Percentiles rank a stretch among this genome's conserved stretches.
Conservation (phyloP, 2,113 vertebrate species). For the Sialia sialis region DNA sequence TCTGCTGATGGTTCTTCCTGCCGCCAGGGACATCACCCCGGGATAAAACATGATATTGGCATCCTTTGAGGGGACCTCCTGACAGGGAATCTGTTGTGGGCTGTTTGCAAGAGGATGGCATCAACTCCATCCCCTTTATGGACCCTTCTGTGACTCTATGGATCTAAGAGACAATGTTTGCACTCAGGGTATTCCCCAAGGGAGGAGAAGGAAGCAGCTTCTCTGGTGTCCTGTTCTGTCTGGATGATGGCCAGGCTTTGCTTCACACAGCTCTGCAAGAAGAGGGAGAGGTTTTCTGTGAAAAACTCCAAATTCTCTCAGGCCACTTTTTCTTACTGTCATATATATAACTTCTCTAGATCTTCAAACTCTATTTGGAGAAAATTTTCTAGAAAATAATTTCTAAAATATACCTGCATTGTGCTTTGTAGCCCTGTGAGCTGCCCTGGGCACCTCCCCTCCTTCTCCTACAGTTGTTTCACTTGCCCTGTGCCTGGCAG, state of each 20-base stretch:
- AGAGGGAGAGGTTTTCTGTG: conserved; percentile 75
- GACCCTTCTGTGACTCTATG: background rate
- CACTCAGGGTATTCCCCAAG: background rate
- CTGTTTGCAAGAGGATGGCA: conserved; percentile 60
- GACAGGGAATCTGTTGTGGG: conserved; percentile 1
- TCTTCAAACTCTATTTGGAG: conserved; percentile 77
- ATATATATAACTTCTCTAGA: conserved; percentile 73
- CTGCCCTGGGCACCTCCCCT: conserved; percentile 38
- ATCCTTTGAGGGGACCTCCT: conserved; percentile 61
- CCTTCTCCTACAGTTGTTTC: conserved; percentile 64
- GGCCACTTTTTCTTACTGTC: conserved; percentile 79
- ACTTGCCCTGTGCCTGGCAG: conserved; percentile 43
- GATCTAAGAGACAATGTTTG: background rate
- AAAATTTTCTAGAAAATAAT: conserved; percentile 82
- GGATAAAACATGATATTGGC: conserved; percentile 41
- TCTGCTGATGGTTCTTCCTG: conserved; percentile 67
- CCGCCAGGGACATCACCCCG: conserved; percentile 68
- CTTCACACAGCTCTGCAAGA: conserved; percentile 83
- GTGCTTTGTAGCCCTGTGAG: conserved; percentile 73
- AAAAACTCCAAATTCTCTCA: conserved; percentile 74
- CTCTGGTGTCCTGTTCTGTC: conserved; percentile 72
- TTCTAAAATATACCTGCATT: conserved; percentile 73
- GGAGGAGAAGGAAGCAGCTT: conserved; percentile 61
- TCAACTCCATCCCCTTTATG: conserved; percentile 66
- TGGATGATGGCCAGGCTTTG: conserved; percentile 75